Evolutionary conservation across 2,888 invertebrate species (phyloP).

Genomic region (Drosophila lacicola): DNA sequence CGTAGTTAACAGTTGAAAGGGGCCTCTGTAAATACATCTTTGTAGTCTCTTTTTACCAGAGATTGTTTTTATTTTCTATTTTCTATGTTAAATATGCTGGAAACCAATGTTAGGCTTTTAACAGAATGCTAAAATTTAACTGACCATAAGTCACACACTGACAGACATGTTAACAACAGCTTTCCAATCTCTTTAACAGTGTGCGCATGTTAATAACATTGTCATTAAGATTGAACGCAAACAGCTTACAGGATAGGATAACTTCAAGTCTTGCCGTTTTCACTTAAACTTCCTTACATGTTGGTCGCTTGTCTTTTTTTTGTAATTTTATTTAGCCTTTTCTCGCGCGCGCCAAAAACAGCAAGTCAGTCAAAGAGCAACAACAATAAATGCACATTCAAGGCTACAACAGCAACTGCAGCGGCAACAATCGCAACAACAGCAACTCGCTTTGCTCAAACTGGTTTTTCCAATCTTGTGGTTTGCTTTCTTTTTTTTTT

Average conservation of each 20-base stretch:
- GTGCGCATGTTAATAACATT: conserved; percentile 6
- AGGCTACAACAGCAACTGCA: conserved; percentile 61
- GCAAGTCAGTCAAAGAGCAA: conserved; percentile 49
- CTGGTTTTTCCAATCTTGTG: conserved; percentile 60
- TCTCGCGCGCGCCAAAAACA: conserved; percentile 73
- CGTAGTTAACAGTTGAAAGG: no score
- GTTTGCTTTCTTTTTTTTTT: conserved; percentile 60
- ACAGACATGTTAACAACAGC: conserved; percentile 1
- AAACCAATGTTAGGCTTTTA: background rate
- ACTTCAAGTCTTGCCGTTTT: conserved; percentile 13
- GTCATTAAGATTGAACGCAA: background rate
- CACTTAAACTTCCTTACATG: conserved; percentile 10
- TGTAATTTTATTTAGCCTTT: conserved; percentile 30
- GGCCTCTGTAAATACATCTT: no score
- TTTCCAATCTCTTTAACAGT: background rate
- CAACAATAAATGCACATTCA: conserved; percentile 76
- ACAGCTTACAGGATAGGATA: conserved; percentile 42
- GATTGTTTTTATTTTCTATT: no score
- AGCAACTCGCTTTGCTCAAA: conserved; percentile 43
- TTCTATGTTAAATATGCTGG: background rate
- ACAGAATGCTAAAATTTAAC: background rate
- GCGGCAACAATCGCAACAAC: conserved; percentile 23
- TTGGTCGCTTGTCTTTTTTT: conserved; percentile 22
- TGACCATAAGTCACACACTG: no score
- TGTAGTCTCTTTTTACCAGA: no score